phyloP scores from a whole-genome alignment of 2,113 vertebrate genomes.

The Nerophis ophidion region DNA sequence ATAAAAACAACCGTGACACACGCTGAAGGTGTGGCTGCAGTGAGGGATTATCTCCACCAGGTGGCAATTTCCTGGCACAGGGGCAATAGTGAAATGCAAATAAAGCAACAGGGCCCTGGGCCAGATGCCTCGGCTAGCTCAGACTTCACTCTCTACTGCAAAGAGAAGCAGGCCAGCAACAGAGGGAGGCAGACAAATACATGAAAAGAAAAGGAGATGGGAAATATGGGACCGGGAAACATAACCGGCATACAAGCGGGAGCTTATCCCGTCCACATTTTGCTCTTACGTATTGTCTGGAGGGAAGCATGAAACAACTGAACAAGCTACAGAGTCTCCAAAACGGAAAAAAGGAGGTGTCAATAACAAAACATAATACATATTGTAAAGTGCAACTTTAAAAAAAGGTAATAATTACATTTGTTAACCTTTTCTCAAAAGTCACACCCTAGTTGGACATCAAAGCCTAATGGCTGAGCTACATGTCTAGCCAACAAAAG shows the following conservation, averaged over 20 bases:
- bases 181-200: conserved; percentile 52
- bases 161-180: conserved; percentile 48
- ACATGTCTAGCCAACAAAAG: too few relatives aligned
- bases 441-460: too few relatives aligned
- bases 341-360: conserved; percentile 9
- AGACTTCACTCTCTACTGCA: conserved; percentile 57
- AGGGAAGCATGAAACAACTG: conserved; percentile 10
- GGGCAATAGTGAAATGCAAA: conserved; percentile 60
- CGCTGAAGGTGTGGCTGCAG: conserved; percentile 20
- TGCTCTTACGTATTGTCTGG: conserved; percentile 9
- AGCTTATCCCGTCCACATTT: conserved; percentile 44
- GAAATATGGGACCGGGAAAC: conserved; percentile 48
- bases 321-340: conserved; percentile 17
- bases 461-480: too few relatives aligned
- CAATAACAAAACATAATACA: too few relatives aligned
- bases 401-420: too few relatives aligned
- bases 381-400: too few relatives aligned
- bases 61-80: conserved; percentile 63
- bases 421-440: too few relatives aligned
- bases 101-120: conserved; percentile 65
- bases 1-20: conserved; percentile 28
- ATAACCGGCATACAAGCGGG: conserved; percentile 44
- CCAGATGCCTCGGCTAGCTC: conserved; percentile 59
- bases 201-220: conserved; percentile 52
- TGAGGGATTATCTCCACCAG: conserved; percentile 47